These are phyloP conservation scores for Rhynchonema sp. DNA, from an alignment of 2,888 invertebrate species.

Conservation along the genomic window DNA sequence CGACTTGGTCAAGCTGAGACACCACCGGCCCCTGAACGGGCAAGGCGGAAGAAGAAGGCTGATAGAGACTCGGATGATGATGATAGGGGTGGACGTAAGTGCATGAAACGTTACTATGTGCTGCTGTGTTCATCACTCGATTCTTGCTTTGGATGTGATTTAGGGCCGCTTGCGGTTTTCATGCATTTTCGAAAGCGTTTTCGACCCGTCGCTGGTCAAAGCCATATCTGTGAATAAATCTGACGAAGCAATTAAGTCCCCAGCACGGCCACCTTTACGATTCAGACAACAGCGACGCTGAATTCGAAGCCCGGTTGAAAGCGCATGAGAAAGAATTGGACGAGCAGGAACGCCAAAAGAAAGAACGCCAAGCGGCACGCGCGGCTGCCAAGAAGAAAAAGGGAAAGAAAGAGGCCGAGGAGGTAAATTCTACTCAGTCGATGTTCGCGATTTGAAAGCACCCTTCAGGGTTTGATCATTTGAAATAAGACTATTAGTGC, in stretches of 20 bases:
- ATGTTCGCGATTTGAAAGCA: too few relatives aligned
- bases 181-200: too few relatives aligned
- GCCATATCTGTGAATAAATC: too few relatives aligned
- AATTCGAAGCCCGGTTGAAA: conserved; percentile 82
- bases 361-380: conserved; percentile 21
- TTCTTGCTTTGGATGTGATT: too few relatives aligned
- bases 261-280: background rate
- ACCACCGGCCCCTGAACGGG: background rate
- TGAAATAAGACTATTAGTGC: background rate
- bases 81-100: background rate
- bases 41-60: background rate
- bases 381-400: conserved; percentile 68
- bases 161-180: too few relatives aligned
- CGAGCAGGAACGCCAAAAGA: conserved; percentile 20
- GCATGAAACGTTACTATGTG: background rate
- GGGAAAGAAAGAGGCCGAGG: conserved; percentile 39
- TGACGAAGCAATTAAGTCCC: too few relatives aligned
- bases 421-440: too few relatives aligned
- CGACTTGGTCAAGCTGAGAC: conserved; percentile 5
- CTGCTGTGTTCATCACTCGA: background rate
- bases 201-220: too few relatives aligned
- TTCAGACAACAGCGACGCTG: conserved; percentile 65
- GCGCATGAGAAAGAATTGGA: conserved; percentile 34
- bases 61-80: background rate
- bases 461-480: background rate